Evolutionary conservation across 2,888 invertebrate genomes (phyloP), one percentile per base, ranked within the genome.

Genomic region (Caradrina clavipalpis): DNA sequence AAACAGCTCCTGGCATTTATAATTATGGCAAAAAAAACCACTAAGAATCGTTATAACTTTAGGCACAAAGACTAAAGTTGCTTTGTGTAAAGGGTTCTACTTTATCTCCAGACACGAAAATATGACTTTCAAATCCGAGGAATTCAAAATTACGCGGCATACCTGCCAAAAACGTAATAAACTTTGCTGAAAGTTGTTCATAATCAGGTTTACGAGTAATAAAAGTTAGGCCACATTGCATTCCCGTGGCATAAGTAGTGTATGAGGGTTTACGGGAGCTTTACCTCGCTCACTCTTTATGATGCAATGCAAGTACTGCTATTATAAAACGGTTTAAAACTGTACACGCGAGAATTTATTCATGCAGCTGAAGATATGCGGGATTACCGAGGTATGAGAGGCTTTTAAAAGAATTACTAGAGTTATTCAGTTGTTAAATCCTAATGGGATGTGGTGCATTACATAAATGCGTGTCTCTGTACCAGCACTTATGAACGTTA

Each of bases 301-400:
- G 69, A 39, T 61, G 56, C 50, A 63, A 10, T 53, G 54, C 42
- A 56, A 71, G 68, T 73, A 59, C 69, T 58, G 26, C 65, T 58
- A 68, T 70, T 65, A 69, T 70, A 76, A 84, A 86, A 74, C 73
- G 67, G 71, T 73, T 78, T 83, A 61, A 86, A 80, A 81, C 74
- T 73, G 58, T 67, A 72, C 64, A 61, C 66, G 64, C 65, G 68
- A 72, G 64, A 60, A 74, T 66, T 76, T 78, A 81, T 83, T 72
- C 76, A 78, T 72, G 62, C 61, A 47, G 61, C 61, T 73, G 45
- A 70, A 73, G 73, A 83, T 72, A 67, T 54, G 42, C 13, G 61
- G 64, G 68, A 80, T 68, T 71, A 73, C 60, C 15, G 67, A 60
- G 69, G 19, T 55, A 64, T 50, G 51, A 73, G 39, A 61, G 59